Conservation (phyloP, 2,113 vertebrate species). For the Syngnathus scovelli region DNA sequence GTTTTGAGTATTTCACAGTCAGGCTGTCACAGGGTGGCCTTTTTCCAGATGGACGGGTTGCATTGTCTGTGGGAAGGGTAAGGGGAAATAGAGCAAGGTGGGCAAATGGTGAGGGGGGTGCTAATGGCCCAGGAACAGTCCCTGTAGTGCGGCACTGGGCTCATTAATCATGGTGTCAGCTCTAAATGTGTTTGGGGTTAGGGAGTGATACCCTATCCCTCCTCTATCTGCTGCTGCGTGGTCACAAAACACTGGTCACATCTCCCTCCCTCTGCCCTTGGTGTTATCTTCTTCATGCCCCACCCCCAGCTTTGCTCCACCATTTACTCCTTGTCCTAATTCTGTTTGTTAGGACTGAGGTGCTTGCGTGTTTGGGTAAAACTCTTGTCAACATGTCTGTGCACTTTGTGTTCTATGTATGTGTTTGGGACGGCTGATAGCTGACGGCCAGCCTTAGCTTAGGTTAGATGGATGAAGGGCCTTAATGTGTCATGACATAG, state of each 20-base stretch:
- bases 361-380: slow-evolving; percentile 24
- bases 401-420: slow-evolving; percentile 24
- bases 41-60: slow-evolving; percentile 80
- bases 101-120: slow-evolving; percentile 47
- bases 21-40: slow-evolving; percentile 53
- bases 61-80: slow-evolving; percentile 13
- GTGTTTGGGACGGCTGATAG: slow-evolving; percentile 37
- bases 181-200: slow-evolving; percentile 84
- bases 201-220: slow-evolving; percentile 80
- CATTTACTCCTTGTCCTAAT: slow-evolving; percentile 40
- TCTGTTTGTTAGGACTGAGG: slow-evolving; percentile 22
- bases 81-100: slow-evolving; percentile 20
- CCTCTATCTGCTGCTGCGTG: slow-evolving; percentile 68
- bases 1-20: slow-evolving; percentile 5
- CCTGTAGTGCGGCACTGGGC: slow-evolving; percentile 68
- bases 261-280: slow-evolving; percentile 35
- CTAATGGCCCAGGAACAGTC: slow-evolving; percentile 82
- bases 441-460: slow-evolving; percentile 16
- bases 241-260: slow-evolving; percentile 43
- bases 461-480: slow-evolving; percentile 66
- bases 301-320: slow-evolving; percentile 6
- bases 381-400: slow-evolving; percentile 48
- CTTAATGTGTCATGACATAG: slow-evolving; percentile 51
- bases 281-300: slow-evolving; percentile 18
- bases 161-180: slow-evolving; percentile 96